Evolutionary conservation across 2,797 vertebrate species (phyloP), one percentile per base, ranked within the genome.

Genomic region (Euthynnus affinis): DNA sequence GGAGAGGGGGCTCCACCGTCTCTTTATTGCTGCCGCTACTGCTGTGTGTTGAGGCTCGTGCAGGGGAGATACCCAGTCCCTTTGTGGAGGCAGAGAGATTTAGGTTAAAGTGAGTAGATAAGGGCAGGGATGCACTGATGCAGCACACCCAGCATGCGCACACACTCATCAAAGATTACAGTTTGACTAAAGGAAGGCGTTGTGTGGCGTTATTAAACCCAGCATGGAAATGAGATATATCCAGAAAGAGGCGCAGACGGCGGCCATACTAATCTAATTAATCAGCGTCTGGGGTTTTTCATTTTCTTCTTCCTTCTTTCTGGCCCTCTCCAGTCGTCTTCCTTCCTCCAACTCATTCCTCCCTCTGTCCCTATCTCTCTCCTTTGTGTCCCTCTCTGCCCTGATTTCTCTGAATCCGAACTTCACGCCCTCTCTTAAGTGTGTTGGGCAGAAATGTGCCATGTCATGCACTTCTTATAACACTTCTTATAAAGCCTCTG

Each of bases 71-170:
- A 90, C 84, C 82, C 86, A 20, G 89, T 91, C 89, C 90, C 91
- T 92, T 90, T 92, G 91, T 91, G 88, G 87, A 77, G 73, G 46
- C 64, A 62, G 65, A 74, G 84, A 89, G 91, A 92, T 93, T 93
- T 92, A 86, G 85, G 59, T 91, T 89, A 91, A 91, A 91, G 90
- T 88, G 92, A 91, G 91, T 86, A 83, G 93, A 94, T 93, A 88
- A 85, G 71, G 75, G 82, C 83, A 76, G 77, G 79, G 87, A 82
- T 82, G 81, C 71, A 56, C 42, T 34, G 74, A 10, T 14, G 44
- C 58, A 29, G 22, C 77, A 70, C 84, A 80, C 71, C 29, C 81
- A 65, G 51, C 71, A 75, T 32, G 44, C 73, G 76, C 69, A 82
- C 27, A 61, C 78, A 72, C 76, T 32, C 83, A 80, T 78, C 71